Percentiles rank a stretch among this genome's conserved stretches.
Conservation (phyloP, 2,113 vertebrate species). For the Pristiophorus japonicus region DNA sequence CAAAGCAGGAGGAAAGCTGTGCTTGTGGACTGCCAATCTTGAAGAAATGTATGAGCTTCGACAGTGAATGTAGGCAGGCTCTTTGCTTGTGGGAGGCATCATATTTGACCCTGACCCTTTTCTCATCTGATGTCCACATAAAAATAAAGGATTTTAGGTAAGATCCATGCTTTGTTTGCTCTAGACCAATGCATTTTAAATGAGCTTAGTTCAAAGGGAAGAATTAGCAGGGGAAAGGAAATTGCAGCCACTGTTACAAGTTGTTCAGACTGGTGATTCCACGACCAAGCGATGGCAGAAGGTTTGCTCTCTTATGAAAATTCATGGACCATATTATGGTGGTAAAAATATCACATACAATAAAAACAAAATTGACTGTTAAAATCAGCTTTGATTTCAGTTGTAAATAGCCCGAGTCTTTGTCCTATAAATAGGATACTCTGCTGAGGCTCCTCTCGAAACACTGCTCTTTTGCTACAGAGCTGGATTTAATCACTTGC, state of each 20-base stretch:
- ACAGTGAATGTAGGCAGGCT: too few species aligned
- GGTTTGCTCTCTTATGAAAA: not conserved
- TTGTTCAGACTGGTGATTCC: not conserved
- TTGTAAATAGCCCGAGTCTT: not conserved
- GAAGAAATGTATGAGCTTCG: not conserved
- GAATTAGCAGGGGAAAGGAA: not conserved
- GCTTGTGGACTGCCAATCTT: not conserved
- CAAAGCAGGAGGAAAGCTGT: not conserved
- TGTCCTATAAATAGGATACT: not conserved
- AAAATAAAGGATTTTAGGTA: not conserved
- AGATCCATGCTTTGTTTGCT: not conserved
- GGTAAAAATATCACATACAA: not conserved
- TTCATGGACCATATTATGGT: not conserved
- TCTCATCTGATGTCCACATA: not conserved
- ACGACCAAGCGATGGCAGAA: not conserved
- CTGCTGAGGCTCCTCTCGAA: not conserved
- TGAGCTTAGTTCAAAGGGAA: not conserved
- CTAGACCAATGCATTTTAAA: not conserved
- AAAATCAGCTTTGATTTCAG: constrained; percentile 12
- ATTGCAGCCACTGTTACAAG: not conserved
- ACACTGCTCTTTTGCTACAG: not conserved
- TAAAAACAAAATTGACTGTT: not conserved
- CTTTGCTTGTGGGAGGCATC: too few species aligned
- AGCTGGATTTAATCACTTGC: not conserved
- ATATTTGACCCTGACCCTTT: not conserved